Evolutionary conservation across 64 coral and sea anemone genomes (phyloP), one percentile per base, ranked within the genome.

Genomic region (Orbicella faveolata): DNA sequence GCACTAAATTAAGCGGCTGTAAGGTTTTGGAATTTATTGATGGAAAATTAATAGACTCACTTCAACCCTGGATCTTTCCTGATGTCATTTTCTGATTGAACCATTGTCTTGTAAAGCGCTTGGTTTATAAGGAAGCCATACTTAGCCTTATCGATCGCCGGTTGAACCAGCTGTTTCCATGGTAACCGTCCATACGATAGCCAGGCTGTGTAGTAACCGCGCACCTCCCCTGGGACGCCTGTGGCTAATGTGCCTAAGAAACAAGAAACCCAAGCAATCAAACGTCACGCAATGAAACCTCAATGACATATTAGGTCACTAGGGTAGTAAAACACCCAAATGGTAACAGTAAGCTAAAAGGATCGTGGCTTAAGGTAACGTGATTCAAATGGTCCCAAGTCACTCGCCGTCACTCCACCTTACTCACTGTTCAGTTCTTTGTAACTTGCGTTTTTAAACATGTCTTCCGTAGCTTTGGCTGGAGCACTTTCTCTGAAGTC

Each of bases 401-500:
- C 44, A 48, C 44, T 48, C 44, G 44, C 44, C 44, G 0, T 48
- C 44, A 48, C 44, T 48, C 44, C 4, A 48, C 2, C 44, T 30
- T 63, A 59, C 85, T 87, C 66, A 87, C 74, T 57, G 34, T 89
- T 79, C 34, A 83, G 15, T 51, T 83, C 61, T 44, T 83, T 41
- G 59, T 67, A 83, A 68, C 80, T 83, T 44, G 62, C 62, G 35
- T 83, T 83, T n/a, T 76, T 52, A 73, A 94, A 94, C 92, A 94
- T 94, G 66, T 89, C 72, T 21, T 62, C 36, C 0, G 34, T 85
- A 54, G 92, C 73, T 23, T 26, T 52, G 18, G 15, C 74, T 10
- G 92, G 92, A 62, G 92, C 92, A 19, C 37, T 83, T 72, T 89
- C 92, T 83, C 92, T 61, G 25, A 94, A 94, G 37, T 94, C 87